Conservation (phyloP, 2,113 vertebrate genomes). For the Oncorhynchus gorbuscha region DNA sequence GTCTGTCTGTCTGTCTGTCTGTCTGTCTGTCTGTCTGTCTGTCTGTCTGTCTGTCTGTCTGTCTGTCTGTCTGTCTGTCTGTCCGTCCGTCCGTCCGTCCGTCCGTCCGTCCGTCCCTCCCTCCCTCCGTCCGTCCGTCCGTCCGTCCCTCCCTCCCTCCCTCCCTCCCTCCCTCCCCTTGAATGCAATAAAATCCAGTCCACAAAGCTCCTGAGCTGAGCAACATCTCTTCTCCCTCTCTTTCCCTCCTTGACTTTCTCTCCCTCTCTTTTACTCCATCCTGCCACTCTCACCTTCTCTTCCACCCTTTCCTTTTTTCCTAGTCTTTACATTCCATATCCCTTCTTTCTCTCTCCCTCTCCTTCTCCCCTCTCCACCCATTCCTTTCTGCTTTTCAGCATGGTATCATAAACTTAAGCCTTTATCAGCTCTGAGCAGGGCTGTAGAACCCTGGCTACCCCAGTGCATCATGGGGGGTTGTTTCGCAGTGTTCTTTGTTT, state of each 20-base stretch:
- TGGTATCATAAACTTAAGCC: slow-evolving; percentile 57
- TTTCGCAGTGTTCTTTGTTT: slow-evolving; percentile 57
- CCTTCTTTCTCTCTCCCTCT: slow-evolving; percentile 19
- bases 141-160: too few species aligned
- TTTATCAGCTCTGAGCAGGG: slow-evolving; percentile 68
- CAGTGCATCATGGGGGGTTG: slow-evolving; percentile 29
- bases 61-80: too few species aligned
- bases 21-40: neutral
- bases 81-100: too few species aligned
- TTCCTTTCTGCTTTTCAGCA: slow-evolving; percentile 10
- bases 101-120: too few species aligned
- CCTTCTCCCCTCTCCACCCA: neutral
- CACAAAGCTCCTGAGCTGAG: slow-evolving; percentile 53
- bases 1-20: too few species aligned
- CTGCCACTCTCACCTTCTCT: too few species aligned
- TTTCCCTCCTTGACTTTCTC: neutral
- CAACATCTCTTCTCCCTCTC: neutral
- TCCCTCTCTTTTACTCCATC: too few species aligned
- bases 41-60: too few species aligned
- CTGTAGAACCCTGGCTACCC: slow-evolving; percentile 41
- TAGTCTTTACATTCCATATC: neutral
- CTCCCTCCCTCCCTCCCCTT: slow-evolving; percentile 32
- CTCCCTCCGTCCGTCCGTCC: neutral
- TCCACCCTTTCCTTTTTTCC: neutral
- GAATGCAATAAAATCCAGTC: slow-evolving; percentile 41